Evolutionary conservation across 2,113 vertebrate genomes (phyloP), one percentile per base, ranked within the genome.

Genomic region (Phodopus roborovskii): DNA sequence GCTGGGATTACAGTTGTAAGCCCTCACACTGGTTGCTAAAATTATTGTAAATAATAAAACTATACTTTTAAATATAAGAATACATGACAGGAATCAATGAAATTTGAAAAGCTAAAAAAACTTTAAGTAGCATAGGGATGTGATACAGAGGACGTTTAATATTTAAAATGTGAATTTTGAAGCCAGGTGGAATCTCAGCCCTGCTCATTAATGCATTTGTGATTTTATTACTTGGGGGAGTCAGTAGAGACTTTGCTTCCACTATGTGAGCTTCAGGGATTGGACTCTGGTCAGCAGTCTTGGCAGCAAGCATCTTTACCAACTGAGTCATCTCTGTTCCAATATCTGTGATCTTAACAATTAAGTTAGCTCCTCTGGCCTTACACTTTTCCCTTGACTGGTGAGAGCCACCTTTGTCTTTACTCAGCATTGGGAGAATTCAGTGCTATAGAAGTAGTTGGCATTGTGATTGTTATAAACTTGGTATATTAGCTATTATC

Each of bases 91-190:
- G 60, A 5, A 48, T 88, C 42, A 73, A 70, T 7, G 42, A 94
- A 96, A 85, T 88, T 68, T 96, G 78, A 85, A 62, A 96, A 91
- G 50, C 71, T 92, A 7, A 81, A 28, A 68, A 92, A 85, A 93
- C 42, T 39, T 73, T 78, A 88, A 56, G 26, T n/a, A 58, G 26
- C 33, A 30, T 48, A 79, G 48, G 71, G 30, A 11, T 88, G 3
- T 88, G 87, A 45, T 60, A 39, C 66, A 88, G 48, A 75, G 50
- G 33, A 48, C 84, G 10, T 94, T 93, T 88, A 82, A 56, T 11
- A 16, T 73, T 78, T 81, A 81, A 70, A 91, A 12, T 28, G 22
- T 15, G 64, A 68, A 36, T 28, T 78, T 75, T 81, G 94, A 91
- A 85, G 39, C 90, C 62, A 89, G 10, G 7, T 88, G 7, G n/a